Evolutionary conservation across 2,113 vertebrate species (phyloP).

Genomic region (Eretmodus cyanostictus): DNA sequence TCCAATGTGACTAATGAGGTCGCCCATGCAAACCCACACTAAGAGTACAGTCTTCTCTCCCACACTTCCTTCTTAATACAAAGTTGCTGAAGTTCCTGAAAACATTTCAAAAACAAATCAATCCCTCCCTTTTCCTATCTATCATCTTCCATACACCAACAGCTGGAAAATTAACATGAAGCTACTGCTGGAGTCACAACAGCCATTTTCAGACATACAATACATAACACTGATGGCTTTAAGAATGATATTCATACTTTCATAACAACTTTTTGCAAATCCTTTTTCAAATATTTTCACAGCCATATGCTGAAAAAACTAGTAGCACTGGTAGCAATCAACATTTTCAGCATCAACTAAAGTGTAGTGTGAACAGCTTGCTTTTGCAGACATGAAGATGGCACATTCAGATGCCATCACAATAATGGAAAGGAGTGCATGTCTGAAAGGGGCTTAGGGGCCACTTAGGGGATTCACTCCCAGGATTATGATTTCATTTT

Average conservation of each 20-base stretch:
- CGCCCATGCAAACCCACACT: not conserved
- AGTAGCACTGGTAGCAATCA: not conserved
- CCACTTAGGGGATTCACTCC: not conserved
- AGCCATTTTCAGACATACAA: not conserved
- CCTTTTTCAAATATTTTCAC: not conserved
- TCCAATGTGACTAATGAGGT: conserved; percentile 46
- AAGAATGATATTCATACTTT: not conserved
- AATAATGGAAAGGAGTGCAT: not conserved
- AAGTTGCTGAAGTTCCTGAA: not conserved
- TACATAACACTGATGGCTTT: not conserved
- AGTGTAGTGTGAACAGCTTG: not conserved
- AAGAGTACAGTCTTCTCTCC: not conserved
- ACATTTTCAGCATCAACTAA: not conserved
- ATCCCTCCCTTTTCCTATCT: not conserved
- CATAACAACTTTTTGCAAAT: not conserved
- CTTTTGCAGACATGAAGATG: not conserved
- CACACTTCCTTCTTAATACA: not conserved
- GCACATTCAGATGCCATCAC: not conserved
- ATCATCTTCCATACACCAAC: not conserved
- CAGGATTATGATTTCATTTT: not conserved
- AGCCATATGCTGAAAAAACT: not conserved
- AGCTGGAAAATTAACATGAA: conserved; percentile 2
- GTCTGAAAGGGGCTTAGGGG: not conserved
- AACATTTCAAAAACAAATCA: not conserved
- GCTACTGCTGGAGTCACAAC: not conserved